Evolutionary conservation across 2,797 vertebrate species (phyloP).

Genomic region (Salmo trutta): DNA sequence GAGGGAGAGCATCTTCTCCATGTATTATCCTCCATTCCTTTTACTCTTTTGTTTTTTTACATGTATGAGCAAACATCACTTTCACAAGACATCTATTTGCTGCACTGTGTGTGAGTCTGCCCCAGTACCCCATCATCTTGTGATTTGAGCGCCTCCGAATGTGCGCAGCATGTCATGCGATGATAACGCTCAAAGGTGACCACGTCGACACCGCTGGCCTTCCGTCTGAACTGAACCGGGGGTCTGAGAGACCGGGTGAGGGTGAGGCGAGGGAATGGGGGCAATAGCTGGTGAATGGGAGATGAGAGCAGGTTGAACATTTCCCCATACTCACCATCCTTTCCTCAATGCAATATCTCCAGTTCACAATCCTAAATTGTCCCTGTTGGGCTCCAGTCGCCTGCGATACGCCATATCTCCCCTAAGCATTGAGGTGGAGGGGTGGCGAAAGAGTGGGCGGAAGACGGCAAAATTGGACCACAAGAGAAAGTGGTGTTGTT

Average conservation of each 20-base stretch:
- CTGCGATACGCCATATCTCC: constrained; percentile 65
- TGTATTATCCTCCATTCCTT: not conserved
- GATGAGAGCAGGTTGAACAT: constrained; percentile 17
- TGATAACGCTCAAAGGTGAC: not conserved
- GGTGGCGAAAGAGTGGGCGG: not conserved
- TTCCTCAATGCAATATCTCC: constrained; percentile 32
- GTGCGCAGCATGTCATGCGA: constrained; percentile 34
- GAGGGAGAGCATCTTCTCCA: not conserved
- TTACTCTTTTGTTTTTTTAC: not conserved
- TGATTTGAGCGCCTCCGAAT: constrained; percentile 32
- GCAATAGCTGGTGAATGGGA: constrained; percentile 28
- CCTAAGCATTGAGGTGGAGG: constrained; percentile 12
- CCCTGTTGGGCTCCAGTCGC: constrained; percentile 58
- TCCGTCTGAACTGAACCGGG: not conserved
- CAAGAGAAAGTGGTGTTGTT: constrained; percentile 24
- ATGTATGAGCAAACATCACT: too few relatives aligned
- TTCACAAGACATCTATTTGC: not conserved
- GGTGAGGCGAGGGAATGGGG: constrained; percentile 7
- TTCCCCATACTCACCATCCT: constrained; percentile 65
- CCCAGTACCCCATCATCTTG: constrained; percentile 20
- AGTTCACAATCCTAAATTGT: constrained; percentile 40
- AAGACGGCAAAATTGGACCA: constrained; percentile 17
- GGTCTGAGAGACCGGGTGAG: not conserved
- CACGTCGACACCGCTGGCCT: not conserved
- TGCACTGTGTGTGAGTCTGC: not conserved